These are phyloP conservation scores for Nemurella pictetii DNA, from an alignment of 2,888 invertebrate species.

Conservation along the genomic window DNA sequence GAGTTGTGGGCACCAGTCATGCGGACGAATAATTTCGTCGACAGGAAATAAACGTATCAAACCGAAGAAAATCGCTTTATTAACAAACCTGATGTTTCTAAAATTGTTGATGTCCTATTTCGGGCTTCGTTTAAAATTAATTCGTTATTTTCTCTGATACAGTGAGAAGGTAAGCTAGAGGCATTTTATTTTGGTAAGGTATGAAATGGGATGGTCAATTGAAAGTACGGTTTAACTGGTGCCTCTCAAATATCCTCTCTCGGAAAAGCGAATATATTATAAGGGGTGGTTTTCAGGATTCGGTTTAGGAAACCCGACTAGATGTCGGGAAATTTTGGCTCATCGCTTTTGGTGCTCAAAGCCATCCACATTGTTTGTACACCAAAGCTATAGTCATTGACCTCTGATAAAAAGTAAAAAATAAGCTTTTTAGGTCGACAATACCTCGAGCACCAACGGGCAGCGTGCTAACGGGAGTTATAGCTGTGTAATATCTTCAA, in stretches of 20 bases:
- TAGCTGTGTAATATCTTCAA: background rate
- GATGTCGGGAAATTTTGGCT: background rate
- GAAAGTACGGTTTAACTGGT: too few relatives aligned
- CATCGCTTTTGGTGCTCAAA: background rate
- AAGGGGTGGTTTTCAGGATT: too few relatives aligned
- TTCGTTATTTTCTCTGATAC: too few relatives aligned
- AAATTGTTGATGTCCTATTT: too few relatives aligned
- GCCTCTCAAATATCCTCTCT: too few relatives aligned
- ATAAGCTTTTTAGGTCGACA: background rate
- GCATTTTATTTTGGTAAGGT: too few relatives aligned
- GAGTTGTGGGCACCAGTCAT: background rate
- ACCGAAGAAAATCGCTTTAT: background rate
- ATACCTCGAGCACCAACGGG: background rate
- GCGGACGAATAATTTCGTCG: background rate
- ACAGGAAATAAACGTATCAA: background rate
- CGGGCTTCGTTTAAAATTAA: too few relatives aligned
- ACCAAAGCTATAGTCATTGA: background rate
- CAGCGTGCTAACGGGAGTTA: background rate
- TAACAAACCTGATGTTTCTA: background rate
- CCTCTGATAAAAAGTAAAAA: background rate
- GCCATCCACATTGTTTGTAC: background rate
- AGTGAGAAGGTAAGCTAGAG: too few relatives aligned
- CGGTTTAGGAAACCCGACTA: too few relatives aligned
- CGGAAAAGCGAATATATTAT: too few relatives aligned
- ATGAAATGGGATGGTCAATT: too few relatives aligned